A percentile compares a stretch with the other conserved stretches of the same genome.
Conservation (phyloP, 2,888 invertebrate species). For the Spatulosminthurus flaviceps region DNA sequence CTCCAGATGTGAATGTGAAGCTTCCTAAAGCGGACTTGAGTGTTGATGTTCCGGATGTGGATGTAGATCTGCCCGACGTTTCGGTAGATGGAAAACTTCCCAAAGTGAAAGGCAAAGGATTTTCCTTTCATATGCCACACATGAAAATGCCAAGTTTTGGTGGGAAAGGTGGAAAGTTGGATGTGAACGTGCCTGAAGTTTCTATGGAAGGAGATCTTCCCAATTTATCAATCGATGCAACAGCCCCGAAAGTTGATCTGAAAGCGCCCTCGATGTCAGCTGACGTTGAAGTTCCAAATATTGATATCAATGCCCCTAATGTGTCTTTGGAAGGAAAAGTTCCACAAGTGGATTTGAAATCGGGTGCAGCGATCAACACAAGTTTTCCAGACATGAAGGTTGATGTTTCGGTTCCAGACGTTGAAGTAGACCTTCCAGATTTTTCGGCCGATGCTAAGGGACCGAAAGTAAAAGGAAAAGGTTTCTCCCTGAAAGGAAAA, state of each 20-base stretch:
- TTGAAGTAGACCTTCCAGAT: constrained; percentile 3
- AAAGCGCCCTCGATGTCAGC: constrained; percentile 11
- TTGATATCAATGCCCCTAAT: constrained; percentile 6
- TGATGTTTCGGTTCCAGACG: constrained; percentile 18
- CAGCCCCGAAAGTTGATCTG: too few species aligned
- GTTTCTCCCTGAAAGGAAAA: background rate
- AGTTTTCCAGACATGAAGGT: background rate
- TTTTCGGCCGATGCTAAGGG: background rate
- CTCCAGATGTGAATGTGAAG: constrained; percentile 12
- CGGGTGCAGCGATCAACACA: background rate
- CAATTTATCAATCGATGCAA: background rate
- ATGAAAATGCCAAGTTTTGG: background rate
- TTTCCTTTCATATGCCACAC: background rate
- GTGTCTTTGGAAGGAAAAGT: background rate
- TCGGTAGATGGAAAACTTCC: background rate
- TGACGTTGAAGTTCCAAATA: background rate
- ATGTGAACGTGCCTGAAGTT: background rate
- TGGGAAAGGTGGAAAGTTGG: background rate
- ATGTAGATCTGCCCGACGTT: background rate
- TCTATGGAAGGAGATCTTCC: background rate
- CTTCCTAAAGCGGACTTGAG: background rate
- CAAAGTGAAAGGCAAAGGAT: constrained; percentile 6
- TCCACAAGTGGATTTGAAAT: background rate
- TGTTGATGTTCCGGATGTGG: background rate
- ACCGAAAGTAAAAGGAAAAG: constrained; percentile 21